Base-by-base conservation (phyloP, 2,888 invertebrate species). In the Argyresthia albistria region DNA sequence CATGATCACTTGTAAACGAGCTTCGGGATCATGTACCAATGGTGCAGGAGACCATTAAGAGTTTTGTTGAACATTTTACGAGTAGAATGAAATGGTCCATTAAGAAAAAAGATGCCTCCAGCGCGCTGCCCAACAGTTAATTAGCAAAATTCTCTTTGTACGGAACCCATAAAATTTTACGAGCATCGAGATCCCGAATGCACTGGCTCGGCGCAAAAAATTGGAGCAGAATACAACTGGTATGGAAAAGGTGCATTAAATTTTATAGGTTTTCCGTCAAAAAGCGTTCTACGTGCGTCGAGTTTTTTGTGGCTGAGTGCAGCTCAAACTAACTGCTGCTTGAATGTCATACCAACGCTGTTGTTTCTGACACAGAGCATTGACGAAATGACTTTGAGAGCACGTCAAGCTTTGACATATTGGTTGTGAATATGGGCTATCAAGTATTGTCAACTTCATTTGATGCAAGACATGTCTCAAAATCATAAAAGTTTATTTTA, bases 101-200 rank as follows among this genome's bases (percentile, higher is more conserved):
- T 76, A 72, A 71, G 69, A 70, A 65, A 69, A 67, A 64, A 60
- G 58, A 64, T 64, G 16, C 67, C 73, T 76, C 69, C 80, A 83
- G 83, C 50, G 42, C 50, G 37, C 48, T 36, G 48, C 16, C 25
- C 50, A 76, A 72, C 67, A 70, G 79, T 81, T 86, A 86, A 86
- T 86, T 86, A 86, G 84, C 84, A 76, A 84, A 80, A 83, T 82
- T 82, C 81, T 79, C 82, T 81, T 86, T 83, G 83, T 86, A 75
- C 80, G 76, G 75, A 73, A 76, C 76, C 79, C 84, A 84, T 86
- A 84, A 86, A 84, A 84, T 86, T 86, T 86, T 86, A 86, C 71
- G 84, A 84, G 78, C 70, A 83, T 84, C 84, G 80, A 83, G 86
- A 86, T 86, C 72, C 67, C 69, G 50, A 43, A 50, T 42, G 12